phyloP scores from a whole-genome alignment of 2,888 invertebrate genomes.

The Ornithoptera alexandrae region DNA sequence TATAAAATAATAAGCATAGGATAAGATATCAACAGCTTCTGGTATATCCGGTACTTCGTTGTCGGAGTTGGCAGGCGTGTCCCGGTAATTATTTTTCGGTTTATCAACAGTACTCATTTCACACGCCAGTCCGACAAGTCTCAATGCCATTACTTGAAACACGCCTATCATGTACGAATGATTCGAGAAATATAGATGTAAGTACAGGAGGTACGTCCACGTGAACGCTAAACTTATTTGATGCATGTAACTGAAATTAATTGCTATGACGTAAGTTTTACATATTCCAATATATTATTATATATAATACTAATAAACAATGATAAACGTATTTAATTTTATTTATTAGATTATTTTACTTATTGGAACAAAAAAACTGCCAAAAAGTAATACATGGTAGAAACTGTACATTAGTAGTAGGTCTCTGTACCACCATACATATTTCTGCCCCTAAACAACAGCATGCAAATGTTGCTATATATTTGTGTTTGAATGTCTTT shows the following conservation, averaged over 20 bases:
- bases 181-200: constrained; percentile 83
- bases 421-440: not conserved
- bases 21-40: constrained; percentile 82
- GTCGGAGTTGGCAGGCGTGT: constrained; percentile 33
- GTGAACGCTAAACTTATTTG: constrained; percentile 85
- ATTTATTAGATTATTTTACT: no score
- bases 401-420: not conserved
- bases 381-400: not conserved
- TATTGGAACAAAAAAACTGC: not conserved
- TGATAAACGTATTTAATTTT: no score
- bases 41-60: constrained; percentile 56
- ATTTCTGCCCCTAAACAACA: not conserved
- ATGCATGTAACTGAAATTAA: constrained; percentile 81
- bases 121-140: constrained; percentile 90
- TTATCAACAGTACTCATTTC: constrained; percentile 79
- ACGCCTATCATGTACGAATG: constrained; percentile 87
- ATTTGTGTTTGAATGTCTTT: not conserved
- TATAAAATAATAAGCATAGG: constrained; percentile 90
- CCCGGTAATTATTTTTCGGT: constrained; percentile 38
- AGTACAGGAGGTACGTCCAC: constrained; percentile 87
- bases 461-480: not conserved
- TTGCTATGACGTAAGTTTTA: not conserved
- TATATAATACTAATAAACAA: no score
- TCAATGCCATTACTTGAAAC: constrained; percentile 89
- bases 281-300: not conserved